A percentile compares a stretch with the other conserved stretches of the same genome.
Evolutionary conservation across 2,797 vertebrate species (phyloP).

Genomic region (Enteromius argenteus): DNA sequence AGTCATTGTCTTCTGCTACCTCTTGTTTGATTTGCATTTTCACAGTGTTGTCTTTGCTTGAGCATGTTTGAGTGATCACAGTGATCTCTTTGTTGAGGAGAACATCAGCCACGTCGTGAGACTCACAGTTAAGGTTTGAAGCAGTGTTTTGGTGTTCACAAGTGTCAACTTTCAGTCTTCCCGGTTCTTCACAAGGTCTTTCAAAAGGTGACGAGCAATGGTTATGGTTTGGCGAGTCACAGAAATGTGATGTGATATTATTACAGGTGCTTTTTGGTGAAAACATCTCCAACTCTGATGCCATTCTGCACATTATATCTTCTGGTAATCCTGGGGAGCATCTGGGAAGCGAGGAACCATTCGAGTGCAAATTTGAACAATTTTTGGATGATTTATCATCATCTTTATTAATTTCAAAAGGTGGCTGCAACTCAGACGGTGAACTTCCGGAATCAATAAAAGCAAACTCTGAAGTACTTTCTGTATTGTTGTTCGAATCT

Average conservation of each 20-base stretch:
- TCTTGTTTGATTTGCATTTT: conserved; percentile 28
- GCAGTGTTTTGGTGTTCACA: conserved; percentile 21
- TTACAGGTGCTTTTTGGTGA: conserved; percentile 28
- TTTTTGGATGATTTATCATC: conserved; percentile 12
- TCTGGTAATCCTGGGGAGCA: conserved; percentile 17
- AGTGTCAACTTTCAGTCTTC: conserved; percentile 37
- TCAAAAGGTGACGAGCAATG: conserved; percentile 63
- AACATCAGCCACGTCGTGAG: neutral
- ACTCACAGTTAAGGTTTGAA: conserved; percentile 15
- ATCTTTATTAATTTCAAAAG: conserved; percentile 50
- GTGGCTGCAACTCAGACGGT: conserved; percentile 67
- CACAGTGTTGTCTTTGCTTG: conserved; percentile 13
- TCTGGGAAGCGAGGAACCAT: neutral
- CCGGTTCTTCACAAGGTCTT: conserved; percentile 58
- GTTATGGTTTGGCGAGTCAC: conserved; percentile 57
- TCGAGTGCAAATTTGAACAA: neutral
- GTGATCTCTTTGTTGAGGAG: conserved; percentile 42
- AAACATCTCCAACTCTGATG: conserved; percentile 38
- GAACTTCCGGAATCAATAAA: conserved; percentile 81
- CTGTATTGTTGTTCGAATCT: conserved; percentile 78
- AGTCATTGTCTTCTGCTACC: conserved; percentile 8
- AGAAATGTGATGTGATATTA: conserved; percentile 50
- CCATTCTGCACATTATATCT: conserved; percentile 30
- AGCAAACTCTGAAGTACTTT: conserved; percentile 72
- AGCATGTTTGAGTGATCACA: conserved; percentile 42